A percentile compares a stretch with the other conserved stretches of the same genome.
Evolutionary conservation across 1,140 invertebrate genomes (phyloP).

Genomic region (Linepithema humile): DNA sequence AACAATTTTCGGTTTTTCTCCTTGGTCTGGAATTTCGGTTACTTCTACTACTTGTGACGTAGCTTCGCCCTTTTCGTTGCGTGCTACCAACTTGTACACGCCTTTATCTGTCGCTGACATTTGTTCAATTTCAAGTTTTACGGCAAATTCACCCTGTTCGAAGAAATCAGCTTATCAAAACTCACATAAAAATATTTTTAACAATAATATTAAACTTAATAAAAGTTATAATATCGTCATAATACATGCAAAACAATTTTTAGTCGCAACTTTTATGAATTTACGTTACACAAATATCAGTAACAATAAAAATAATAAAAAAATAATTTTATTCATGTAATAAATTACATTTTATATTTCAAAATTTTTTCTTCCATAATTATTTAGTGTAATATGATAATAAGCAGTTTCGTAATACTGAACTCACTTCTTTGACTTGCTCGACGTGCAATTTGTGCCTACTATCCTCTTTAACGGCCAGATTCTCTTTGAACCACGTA

Average conservation of each 20-base stretch:
- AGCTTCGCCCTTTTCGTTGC: constrained; percentile 97
- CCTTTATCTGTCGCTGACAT: constrained; percentile 92
- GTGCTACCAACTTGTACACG: constrained; percentile 95
- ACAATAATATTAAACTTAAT: neutral
- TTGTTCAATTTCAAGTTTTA: constrained; percentile 94
- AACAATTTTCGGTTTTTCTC: constrained; percentile 87
- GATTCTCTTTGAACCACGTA: constrained; percentile 95
- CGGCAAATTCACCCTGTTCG: constrained; percentile 91
- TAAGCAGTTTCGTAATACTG: neutral
- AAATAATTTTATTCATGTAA: neutral
- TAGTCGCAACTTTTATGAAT: neutral
- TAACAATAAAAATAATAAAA: neutral
- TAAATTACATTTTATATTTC: neutral
- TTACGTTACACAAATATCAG: neutral
- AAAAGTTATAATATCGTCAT: neutral
- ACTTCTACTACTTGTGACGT: constrained; percentile 95
- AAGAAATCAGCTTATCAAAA: constrained; percentile 13
- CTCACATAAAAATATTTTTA: neutral
- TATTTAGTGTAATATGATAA: neutral
- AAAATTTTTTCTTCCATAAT: neutral
- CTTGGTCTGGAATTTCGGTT: constrained; percentile 90
- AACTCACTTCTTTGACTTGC: constrained; percentile 90
- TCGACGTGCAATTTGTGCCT: constrained; percentile 91
- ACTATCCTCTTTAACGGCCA: constrained; percentile 90
- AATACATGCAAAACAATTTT: neutral